Conservation (phyloP, 2,888 invertebrate species). For the Camponotus fellah region DNA sequence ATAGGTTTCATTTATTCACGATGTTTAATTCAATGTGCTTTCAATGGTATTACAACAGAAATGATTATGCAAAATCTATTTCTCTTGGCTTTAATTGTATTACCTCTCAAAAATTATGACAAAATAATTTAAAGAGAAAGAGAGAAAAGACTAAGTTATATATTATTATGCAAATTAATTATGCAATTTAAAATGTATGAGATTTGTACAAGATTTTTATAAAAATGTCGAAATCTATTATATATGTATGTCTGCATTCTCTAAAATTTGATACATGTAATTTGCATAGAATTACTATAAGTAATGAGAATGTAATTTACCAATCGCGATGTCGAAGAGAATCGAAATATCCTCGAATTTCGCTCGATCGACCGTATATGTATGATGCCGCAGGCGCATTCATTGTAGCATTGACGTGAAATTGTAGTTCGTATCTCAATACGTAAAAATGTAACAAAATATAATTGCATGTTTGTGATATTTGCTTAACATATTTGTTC, state of each 20-base stretch:
- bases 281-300: slow-evolving; percentile 16
- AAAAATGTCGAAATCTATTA: background rate
- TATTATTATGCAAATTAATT: background rate
- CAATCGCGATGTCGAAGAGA: slow-evolving; percentile 24
- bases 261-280: background rate
- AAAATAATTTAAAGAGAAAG: background rate
- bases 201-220: background rate
- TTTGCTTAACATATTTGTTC: slow-evolving; percentile 25
- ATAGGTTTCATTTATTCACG: background rate
- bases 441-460: slow-evolving; percentile 38
- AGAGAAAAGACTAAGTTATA: background rate
- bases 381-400: slow-evolving; percentile 36
- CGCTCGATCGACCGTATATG: slow-evolving; percentile 10
- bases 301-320: slow-evolving; percentile 31
- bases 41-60: background rate
- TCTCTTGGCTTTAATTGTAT: background rate
- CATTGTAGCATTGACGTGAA: slow-evolving; percentile 44
- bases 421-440: slow-evolving; percentile 51
- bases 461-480: slow-evolving; percentile 26
- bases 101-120: background rate
- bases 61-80: background rate
- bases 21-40: slow-evolving; percentile 1
- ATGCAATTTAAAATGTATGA: background rate
- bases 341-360: slow-evolving; percentile 47
- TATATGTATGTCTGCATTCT: background rate